phyloP scores from a whole-genome alignment of 1,140 invertebrate species.

The Musca vetustissima region DNA sequence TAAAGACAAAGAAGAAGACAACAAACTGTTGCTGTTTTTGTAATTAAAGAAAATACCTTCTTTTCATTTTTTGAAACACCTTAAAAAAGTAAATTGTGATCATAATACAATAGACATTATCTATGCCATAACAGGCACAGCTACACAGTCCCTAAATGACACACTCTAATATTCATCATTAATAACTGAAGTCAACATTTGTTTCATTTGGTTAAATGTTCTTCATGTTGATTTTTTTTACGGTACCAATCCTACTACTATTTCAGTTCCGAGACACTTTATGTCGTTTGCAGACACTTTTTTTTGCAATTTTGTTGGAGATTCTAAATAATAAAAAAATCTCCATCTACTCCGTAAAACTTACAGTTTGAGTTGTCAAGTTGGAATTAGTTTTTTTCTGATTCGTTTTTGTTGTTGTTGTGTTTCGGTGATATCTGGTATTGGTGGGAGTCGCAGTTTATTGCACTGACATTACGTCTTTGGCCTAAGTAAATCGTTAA shows the following conservation, averaged over 20 bases:
- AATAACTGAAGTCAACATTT: background rate
- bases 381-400: background rate
- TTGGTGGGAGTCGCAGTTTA: background rate
- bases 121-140: too few species aligned
- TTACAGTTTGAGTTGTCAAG: background rate
- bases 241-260: too few species aligned
- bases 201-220: background rate
- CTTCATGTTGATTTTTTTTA: background rate
- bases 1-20: too few species aligned
- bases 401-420: background rate
- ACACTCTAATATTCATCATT: too few species aligned
- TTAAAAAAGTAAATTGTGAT: too few species aligned
- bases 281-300: too few species aligned
- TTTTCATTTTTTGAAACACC: too few species aligned
- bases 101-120: too few species aligned
- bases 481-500: slow-evolving; percentile 13
- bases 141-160: too few species aligned
- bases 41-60: too few species aligned
- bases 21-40: too few species aligned
- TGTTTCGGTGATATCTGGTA: background rate
- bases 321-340: background rate
- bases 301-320: background rate
- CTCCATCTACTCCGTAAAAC: background rate
- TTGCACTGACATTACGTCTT: background rate
- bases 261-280: background rate